These are phyloP conservation scores for Sinelater perroti DNA, from an alignment of 2,888 invertebrate genomes.

Conservation along the genomic window DNA sequence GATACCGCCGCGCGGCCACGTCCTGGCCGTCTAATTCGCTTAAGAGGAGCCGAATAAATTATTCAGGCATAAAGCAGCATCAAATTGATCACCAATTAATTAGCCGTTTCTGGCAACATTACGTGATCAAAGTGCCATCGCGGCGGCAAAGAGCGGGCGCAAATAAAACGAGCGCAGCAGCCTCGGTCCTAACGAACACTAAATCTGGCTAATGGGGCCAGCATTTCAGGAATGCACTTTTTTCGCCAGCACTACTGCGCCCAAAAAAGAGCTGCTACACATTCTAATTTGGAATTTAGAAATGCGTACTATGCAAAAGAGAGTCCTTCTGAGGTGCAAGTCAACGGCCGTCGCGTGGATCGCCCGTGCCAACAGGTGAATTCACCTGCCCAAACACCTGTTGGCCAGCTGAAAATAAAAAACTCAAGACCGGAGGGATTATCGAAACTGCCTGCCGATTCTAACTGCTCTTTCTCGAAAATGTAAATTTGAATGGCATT, in stretches of 20 bases:
- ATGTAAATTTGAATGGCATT: background rate
- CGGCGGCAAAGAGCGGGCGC: background rate
- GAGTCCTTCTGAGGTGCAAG: constrained; percentile 22
- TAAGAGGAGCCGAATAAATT: constrained; percentile 11
- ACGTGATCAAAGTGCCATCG: constrained; percentile 17
- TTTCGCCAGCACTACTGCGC: constrained; percentile 2
- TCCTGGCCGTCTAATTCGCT: too few species aligned
- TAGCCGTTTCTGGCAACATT: constrained; percentile 11
- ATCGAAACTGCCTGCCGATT: constrained; percentile 1
- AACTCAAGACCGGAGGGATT: constrained; percentile 8
- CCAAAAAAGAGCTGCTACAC: constrained; percentile 17
- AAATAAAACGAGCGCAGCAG: constrained; percentile 6
- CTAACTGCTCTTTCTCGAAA: constrained; percentile 6
- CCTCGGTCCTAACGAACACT: constrained; percentile 11
- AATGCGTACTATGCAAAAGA: constrained; percentile 16
- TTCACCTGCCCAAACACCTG: constrained; percentile 47
- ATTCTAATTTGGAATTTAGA: constrained; percentile 29
- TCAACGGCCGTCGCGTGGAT: constrained; percentile 45
- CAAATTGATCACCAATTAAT: constrained; percentile 16
- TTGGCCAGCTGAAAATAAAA: constrained; percentile 33
- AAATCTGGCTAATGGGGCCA: constrained; percentile 18
- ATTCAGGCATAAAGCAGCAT: constrained; percentile 17
- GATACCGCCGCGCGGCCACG: too few species aligned
- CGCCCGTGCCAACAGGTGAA: constrained; percentile 49
- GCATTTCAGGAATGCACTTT: constrained; percentile 25